Evolutionary conservation across 2,888 invertebrate genomes (phyloP).

Genomic region (Drosophila maculinotata): DNA sequence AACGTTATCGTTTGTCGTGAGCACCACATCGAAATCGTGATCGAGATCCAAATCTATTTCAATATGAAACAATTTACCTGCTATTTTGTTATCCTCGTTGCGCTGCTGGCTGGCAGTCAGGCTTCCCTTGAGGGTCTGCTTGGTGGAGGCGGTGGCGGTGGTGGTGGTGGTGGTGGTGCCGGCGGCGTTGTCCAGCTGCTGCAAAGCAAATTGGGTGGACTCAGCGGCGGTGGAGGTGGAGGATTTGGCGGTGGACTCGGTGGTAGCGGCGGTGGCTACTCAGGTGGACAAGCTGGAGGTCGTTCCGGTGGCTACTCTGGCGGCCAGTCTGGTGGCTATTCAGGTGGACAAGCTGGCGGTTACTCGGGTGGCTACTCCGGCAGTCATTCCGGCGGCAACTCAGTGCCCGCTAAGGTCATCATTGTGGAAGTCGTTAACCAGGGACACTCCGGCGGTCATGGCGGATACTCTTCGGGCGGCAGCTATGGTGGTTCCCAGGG

Average conservation of each 20-base stretch:
- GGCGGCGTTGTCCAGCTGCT: constrained; percentile 63
- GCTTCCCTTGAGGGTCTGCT: constrained; percentile 68
- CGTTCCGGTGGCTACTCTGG: constrained; percentile 50
- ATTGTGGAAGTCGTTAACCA: constrained; percentile 41
- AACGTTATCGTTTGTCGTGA: constrained; percentile 65
- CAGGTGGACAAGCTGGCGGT: constrained; percentile 46
- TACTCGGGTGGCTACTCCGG: constrained; percentile 38
- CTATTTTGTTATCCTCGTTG: constrained; percentile 72
- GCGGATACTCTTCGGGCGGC: constrained; percentile 37
- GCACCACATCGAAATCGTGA: constrained; percentile 47
- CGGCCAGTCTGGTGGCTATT: constrained; percentile 48
- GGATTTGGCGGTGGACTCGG: constrained; percentile 32
- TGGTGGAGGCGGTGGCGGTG: constrained; percentile 63
- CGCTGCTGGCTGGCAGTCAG: constrained; percentile 65
- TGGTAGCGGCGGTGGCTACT: constrained; percentile 45
- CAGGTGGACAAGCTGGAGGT: constrained; percentile 46
- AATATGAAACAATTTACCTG: constrained; percentile 76
- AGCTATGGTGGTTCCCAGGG: constrained; percentile 45
- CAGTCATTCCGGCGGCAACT: constrained; percentile 19
- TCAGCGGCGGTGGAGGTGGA: constrained; percentile 49
- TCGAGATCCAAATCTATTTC: constrained; percentile 6
- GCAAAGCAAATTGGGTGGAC: constrained; percentile 64
- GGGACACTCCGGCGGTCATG: constrained; percentile 31
- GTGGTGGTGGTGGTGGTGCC: constrained; percentile 51
- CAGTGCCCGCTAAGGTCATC: constrained; percentile 31